These are phyloP conservation scores for Sinocyclocheilus rhinocerous DNA, from an alignment of 2,113 vertebrate species.

Conservation along the genomic window DNA sequence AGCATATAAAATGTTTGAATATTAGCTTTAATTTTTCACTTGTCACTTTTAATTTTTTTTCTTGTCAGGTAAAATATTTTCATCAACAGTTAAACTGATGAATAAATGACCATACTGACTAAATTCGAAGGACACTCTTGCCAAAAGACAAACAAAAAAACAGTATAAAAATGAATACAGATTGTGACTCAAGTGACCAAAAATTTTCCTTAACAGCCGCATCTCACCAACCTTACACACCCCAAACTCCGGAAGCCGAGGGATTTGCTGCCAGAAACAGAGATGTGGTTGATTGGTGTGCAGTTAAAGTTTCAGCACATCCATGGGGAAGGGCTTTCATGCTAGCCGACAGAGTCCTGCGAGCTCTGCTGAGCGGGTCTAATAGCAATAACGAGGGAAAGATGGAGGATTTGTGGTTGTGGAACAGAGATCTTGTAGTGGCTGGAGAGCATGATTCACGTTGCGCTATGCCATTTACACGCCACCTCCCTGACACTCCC, in stretches of 20 bases:
- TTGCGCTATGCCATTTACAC: slow-evolving; percentile 52
- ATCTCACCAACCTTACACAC: slow-evolving; percentile 41
- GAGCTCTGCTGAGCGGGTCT: slow-evolving; percentile 62
- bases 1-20: no score
- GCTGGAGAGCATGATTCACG: slow-evolving; percentile 75
- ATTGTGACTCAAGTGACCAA: not conserved
- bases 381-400: slow-evolving; percentile 74
- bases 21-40: no score
- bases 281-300: slow-evolving; percentile 53
- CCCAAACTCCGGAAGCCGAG: slow-evolving; percentile 61
- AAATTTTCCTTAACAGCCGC: not conserved
- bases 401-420: slow-evolving; percentile 77
- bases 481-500: slow-evolving; percentile 57
- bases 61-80: no score
- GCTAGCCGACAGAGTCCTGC: slow-evolving; percentile 41
- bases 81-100: no score
- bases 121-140: no score
- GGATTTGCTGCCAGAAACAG: slow-evolving; percentile 53
- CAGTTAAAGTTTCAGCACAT: slow-evolving; percentile 73
- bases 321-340: slow-evolving; percentile 68
- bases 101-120: no score
- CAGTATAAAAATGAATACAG: no score
- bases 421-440: slow-evolving; percentile 66
- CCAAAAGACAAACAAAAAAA: not conserved
- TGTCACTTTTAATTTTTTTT: no score